Evolutionary conservation across 2,888 invertebrate genomes (phyloP).

Genomic region (Steromphala cineraria): DNA sequence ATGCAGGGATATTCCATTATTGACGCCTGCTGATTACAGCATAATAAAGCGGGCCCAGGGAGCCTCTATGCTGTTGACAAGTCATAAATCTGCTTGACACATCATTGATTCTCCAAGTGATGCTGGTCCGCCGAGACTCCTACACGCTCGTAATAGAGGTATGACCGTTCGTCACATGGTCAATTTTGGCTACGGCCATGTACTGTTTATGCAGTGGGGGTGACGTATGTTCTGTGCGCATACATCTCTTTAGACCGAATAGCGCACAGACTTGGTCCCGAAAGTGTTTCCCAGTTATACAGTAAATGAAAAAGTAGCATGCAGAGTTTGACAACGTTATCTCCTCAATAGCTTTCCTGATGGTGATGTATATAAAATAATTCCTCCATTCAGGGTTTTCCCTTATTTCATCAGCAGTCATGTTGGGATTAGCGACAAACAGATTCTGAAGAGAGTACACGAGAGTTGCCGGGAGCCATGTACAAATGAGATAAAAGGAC

Average conservation of each 20-base stretch:
- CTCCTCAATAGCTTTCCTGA: slow-evolving; percentile 66
- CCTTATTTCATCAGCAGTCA: slow-evolving; percentile 49
- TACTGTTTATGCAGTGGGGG: slow-evolving; percentile 3
- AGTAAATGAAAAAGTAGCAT: slow-evolving; percentile 74
- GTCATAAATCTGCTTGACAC: too few relatives aligned
- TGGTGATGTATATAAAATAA: slow-evolving; percentile 64
- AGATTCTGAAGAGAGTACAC: slow-evolving; percentile 67
- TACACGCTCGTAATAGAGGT: slow-evolving; percentile 6
- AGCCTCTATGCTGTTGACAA: too few relatives aligned
- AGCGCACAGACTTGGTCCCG: slow-evolving; percentile 60
- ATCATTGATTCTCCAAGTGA: too few relatives aligned
- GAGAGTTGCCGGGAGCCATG: slow-evolving; percentile 72
- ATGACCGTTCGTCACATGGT: slow-evolving; percentile 15
- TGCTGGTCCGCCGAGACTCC: not conserved
- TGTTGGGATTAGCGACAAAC: slow-evolving; percentile 38
- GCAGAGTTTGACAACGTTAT: slow-evolving; percentile 73
- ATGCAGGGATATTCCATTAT: too few relatives aligned
- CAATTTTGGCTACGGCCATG: slow-evolving; percentile 15
- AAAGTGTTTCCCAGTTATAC: slow-evolving; percentile 72
- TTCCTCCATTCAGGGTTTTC: slow-evolving; percentile 66
- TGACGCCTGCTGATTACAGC: too few relatives aligned
- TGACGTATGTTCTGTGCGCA: not conserved
- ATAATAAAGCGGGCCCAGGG: too few relatives aligned
- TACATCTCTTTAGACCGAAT: slow-evolving; percentile 40
- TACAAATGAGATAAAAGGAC: slow-evolving; percentile 74